Evolutionary conservation across 2,113 vertebrate species (phyloP), one percentile per base, ranked within the genome.

Genomic region (Nesoenas mayeri): DNA sequence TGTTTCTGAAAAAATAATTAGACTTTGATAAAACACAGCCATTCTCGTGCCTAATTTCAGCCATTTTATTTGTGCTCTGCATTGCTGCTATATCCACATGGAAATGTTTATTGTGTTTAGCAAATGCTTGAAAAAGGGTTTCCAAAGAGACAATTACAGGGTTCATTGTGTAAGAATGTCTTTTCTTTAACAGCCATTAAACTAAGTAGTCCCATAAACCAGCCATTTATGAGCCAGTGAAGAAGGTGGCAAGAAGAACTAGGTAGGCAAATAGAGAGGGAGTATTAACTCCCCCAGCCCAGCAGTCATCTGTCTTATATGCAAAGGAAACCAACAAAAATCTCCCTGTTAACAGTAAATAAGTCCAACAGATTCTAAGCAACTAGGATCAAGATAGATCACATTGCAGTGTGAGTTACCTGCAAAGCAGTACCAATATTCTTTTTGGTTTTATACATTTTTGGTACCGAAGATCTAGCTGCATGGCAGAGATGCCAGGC

Each of bases 71-170:
- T 73, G 44, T 67, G 44, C 5, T 1, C 60, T 50, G 5, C 13
- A 2, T 51, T 71, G 29, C 65, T 88, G 72, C 65, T 93, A 42
- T 1, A 60, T 57, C 74, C 75, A 67, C 42, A 34, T 71, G 72
- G 81, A 96, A 88, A 67, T 70, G 48, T 69, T 94, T 69, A 91
- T 17, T 79, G 47, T 71, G 32, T 82, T 90, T 74, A 94, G 62
- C 64, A 93, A 89, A 67, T 74, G 47, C 73, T 87, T 85, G 62
- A 53, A 69, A 87, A 85, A 19, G 42, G 28, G n/a, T 92, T 94
- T 89, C 82, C 62, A 73, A 62, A 91, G 72, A 85, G 75, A 83
- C 79, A 78, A 22, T 79, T 73, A 72, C 53, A 75, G 53, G 34
- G 51, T 66, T 92, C 44, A 24, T 73, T 87, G 91, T 91, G 40